These are phyloP conservation scores for Meloidogyne chitwoodi DNA, from an alignment of 1,140 invertebrate genomes.

Conservation along the genomic window DNA sequence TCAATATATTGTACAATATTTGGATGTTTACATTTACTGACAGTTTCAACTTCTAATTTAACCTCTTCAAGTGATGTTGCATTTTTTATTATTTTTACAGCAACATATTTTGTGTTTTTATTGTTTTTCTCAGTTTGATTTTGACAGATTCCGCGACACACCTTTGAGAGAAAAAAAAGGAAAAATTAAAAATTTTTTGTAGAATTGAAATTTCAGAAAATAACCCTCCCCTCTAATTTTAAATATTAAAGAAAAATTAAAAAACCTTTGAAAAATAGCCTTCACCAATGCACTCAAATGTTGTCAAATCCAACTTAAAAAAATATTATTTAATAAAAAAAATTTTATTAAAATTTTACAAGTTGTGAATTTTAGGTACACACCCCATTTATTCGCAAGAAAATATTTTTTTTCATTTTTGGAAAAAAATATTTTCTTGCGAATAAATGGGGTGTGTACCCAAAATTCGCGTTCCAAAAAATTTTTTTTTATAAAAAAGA, in stretches of 20 bases:
- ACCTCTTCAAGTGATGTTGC: neutral
- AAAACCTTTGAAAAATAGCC: neutral
- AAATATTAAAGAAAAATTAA: neutral
- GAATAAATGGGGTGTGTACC: too few species aligned
- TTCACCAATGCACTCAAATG: neutral
- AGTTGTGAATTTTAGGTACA: too few species aligned
- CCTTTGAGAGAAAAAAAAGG: constrained; percentile 5
- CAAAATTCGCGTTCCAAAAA: too few species aligned
- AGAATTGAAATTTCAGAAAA: too few species aligned
- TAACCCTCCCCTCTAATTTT: neutral
- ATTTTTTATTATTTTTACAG: constrained; percentile 3
- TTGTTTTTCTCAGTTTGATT: neutral
- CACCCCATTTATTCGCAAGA: too few species aligned
- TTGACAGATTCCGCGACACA: neutral
- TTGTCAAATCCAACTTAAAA: neutral
- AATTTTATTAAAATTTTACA: too few species aligned
- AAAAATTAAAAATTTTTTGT: neutral
- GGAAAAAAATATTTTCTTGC: too few species aligned
- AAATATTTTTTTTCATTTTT: too few species aligned
- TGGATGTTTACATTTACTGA: constrained; percentile 22
- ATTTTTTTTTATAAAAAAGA: neutral
- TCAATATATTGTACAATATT: constrained; percentile 27
- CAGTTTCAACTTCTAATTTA: neutral
- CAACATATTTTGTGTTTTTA: neutral
- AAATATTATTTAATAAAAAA: neutral